These are phyloP conservation scores for Paraescarpia echinospica DNA, from an alignment of 1,140 invertebrate genomes.

Conservation along the genomic window DNA sequence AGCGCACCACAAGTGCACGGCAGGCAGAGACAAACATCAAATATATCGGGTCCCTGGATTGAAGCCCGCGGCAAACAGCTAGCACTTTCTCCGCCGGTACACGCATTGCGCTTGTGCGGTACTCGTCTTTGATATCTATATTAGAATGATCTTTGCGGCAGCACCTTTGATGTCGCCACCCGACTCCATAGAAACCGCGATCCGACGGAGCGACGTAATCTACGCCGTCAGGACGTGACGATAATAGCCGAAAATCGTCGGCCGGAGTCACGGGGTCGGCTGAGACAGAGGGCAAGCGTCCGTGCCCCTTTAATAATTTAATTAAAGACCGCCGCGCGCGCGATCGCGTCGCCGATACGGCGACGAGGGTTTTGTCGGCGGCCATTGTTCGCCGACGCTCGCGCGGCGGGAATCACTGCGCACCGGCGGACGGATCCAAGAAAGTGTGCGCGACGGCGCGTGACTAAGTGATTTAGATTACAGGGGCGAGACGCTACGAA, in stretches of 20 bases:
- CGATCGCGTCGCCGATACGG: not conserved
- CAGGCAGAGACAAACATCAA: not conserved
- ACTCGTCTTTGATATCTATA: conserved; percentile 1
- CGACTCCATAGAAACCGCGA: not conserved
- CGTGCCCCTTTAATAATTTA: conserved; percentile 5
- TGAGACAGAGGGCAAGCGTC: not conserved
- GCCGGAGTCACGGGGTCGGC: not conserved
- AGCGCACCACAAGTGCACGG: not conserved
- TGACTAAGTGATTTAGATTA: conserved; percentile 1
- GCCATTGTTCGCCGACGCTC: not conserved
- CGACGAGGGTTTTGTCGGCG: not conserved
- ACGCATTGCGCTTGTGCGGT: not conserved
- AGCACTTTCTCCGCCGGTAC: not conserved
- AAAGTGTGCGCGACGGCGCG: not conserved
- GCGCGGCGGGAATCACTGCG: not conserved
- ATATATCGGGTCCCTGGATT: not conserved
- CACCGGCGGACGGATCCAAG: not conserved
- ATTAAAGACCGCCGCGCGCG: conserved; percentile 2
- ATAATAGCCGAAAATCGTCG: not conserved
- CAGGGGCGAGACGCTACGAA: not conserved
- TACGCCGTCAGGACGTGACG: not conserved
- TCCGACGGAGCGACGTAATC: not conserved
- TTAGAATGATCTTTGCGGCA: not conserved
- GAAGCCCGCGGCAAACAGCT: not conserved
- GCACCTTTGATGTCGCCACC: not conserved